Conservation (phyloP, 1,140 invertebrate genomes). For the Oryzaephilus surinamensis region DNA sequence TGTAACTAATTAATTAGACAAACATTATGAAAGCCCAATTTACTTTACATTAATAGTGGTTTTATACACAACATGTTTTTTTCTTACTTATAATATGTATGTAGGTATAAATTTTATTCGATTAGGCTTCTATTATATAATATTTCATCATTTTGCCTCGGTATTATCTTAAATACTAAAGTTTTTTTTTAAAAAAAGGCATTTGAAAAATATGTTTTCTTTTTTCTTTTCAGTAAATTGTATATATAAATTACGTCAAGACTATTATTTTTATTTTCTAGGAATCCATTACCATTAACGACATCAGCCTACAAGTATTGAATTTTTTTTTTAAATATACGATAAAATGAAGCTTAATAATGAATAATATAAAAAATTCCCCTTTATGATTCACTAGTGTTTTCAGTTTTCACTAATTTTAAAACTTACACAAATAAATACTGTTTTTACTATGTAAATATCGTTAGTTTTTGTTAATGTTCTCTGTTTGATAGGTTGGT, state of each 20-base stretch:
- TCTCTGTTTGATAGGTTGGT: slow-evolving; percentile 20
- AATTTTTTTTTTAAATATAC: slow-evolving; percentile 12
- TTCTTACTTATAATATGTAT: slow-evolving; percentile 14
- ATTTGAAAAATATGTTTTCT: slow-evolving; percentile 29
- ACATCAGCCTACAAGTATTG: slow-evolving; percentile 21
- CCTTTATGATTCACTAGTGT: slow-evolving; percentile 11
- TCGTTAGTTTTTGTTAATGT: too few relatives aligned
- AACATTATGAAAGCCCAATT: slow-evolving; percentile 27
- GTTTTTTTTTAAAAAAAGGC: slow-evolving; percentile 22
- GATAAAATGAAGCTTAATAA: slow-evolving; percentile 25
- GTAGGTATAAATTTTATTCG: slow-evolving; percentile 15
- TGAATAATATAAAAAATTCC: slow-evolving; percentile 16
- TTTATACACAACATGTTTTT: slow-evolving; percentile 3
- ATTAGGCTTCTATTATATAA: slow-evolving; percentile 10
- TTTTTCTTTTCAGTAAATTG: too few relatives aligned
- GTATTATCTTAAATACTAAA: slow-evolving; percentile 8
- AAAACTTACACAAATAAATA: too few relatives aligned
- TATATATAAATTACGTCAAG: too few relatives aligned
- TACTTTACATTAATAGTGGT: slow-evolving; percentile 11
- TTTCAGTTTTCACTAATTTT: too few relatives aligned
- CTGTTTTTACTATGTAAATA: too few relatives aligned
- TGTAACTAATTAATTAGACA: slow-evolving; percentile 23
- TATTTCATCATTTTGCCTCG: background rate
- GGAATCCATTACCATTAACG: slow-evolving; percentile 26
- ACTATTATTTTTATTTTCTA: slow-evolving; percentile 22